A percentile compares a stretch with the other conserved stretches of the same genome.
Evolutionary conservation across 2,888 invertebrate species (phyloP).

Genomic region (Chrysolina haemoptera): DNA sequence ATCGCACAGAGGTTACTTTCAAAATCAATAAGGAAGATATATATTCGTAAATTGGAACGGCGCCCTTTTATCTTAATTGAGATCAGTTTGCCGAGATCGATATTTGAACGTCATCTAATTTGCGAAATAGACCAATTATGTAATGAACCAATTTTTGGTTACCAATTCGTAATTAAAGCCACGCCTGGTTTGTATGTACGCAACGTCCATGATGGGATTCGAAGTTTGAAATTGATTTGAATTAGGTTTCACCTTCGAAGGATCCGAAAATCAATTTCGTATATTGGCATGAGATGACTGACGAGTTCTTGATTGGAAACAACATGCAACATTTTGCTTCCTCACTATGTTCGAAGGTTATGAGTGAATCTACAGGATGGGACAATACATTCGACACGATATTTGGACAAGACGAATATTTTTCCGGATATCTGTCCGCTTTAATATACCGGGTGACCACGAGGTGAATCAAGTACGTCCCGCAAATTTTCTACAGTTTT

Average conservation of each 20-base stretch:
- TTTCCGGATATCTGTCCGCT: too few relatives aligned
- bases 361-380: too few relatives aligned
- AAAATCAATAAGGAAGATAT: constrained; percentile 30
- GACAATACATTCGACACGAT: too few relatives aligned
- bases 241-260: background rate
- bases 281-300: background rate
- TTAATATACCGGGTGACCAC: too few relatives aligned
- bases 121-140: constrained; percentile 19
- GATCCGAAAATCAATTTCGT: background rate
- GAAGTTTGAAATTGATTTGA: constrained; percentile 15
- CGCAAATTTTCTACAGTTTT: too few relatives aligned
- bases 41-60: constrained; percentile 31
- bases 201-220: constrained; percentile 11
- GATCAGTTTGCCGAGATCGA: constrained; percentile 36
- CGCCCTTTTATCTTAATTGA: constrained; percentile 39
- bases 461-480: too few relatives aligned
- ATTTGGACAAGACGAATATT: too few relatives aligned
- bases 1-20: constrained; percentile 24
- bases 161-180: constrained; percentile 20
- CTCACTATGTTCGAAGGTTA: background rate
- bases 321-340: background rate
- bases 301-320: background rate
- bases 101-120: constrained; percentile 29
- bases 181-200: constrained; percentile 12
- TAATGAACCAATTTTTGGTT: constrained; percentile 24